Conservation (phyloP, 1,140 invertebrate species). For the Dendrolimus punctatus region DNA sequence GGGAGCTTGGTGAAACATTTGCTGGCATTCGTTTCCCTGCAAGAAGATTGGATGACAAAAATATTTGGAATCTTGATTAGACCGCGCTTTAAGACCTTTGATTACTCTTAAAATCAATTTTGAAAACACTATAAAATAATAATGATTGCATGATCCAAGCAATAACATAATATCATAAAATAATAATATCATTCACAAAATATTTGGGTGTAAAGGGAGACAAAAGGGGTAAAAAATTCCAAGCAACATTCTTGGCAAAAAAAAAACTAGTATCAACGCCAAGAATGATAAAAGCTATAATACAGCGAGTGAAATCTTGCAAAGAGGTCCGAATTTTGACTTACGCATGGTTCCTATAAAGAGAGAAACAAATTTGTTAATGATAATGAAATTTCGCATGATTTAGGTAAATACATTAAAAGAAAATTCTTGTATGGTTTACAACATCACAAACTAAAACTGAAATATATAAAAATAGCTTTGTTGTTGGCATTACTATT, state of each 20-base stretch:
- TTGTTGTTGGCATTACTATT: no score
- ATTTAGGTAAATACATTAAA: no score
- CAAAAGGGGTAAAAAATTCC: constrained; percentile 27
- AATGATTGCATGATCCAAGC: constrained; percentile 26
- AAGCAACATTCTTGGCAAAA: constrained; percentile 39
- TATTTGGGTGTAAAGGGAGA: constrained; percentile 11
- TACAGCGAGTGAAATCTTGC: constrained; percentile 53
- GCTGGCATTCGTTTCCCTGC: no score
- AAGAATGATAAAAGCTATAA: constrained; percentile 44
- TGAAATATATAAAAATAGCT: no score
- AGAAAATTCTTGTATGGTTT: no score
- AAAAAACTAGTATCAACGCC: constrained; percentile 25
- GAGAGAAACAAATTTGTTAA: constrained; percentile 45
- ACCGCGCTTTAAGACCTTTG: no score
- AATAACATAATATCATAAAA: constrained; percentile 10
- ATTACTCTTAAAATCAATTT: no score
- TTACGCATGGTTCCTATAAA: constrained; percentile 71
- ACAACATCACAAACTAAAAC: no score
- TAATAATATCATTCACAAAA: constrained; percentile 27
- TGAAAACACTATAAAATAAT: no score
- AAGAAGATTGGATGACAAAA: no score
- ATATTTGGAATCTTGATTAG: no score
- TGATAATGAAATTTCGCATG: constrained; percentile 4
- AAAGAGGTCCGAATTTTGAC: constrained; percentile 47
- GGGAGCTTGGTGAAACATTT: no score